Evolutionary conservation across 2,113 vertebrate genomes (phyloP).

Genomic region (Cavia aperea): DNA sequence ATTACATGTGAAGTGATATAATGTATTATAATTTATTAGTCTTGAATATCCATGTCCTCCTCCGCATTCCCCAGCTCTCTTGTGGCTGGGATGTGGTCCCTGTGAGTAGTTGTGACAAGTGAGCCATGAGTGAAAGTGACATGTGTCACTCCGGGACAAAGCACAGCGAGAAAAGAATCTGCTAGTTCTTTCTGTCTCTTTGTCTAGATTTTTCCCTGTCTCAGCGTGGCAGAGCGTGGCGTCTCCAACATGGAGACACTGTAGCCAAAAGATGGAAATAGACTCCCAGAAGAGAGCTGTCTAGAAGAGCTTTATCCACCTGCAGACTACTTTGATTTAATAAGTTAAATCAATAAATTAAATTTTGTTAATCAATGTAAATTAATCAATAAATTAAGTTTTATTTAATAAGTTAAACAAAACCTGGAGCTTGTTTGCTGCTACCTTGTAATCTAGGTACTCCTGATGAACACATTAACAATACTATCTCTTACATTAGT

Average conservation of each 20-base stretch:
- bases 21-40: slow-evolving; percentile 58
- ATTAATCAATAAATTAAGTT: no score
- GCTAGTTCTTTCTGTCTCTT: neutral
- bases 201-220: neutral
- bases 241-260: neutral
- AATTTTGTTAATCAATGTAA: no score
- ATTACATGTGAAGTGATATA: slow-evolving; percentile 26
- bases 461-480: neutral
- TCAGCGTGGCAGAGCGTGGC: neutral
- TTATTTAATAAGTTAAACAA: neutral
- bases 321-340: neutral
- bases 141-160: slow-evolving; percentile 38
- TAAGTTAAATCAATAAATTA: neutral
- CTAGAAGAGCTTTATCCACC: neutral
- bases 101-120: slow-evolving; percentile 38
- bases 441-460: neutral
- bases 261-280: neutral
- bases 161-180: neutral
- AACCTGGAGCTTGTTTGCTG: neutral
- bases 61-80: neutral
- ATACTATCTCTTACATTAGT: neutral
- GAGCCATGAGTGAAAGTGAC: slow-evolving; percentile 8
- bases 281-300: neutral
- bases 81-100: neutral
- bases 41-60: slow-evolving; percentile 18